Evolutionary conservation across 1,140 invertebrate genomes (phyloP), one percentile per base, ranked within the genome.

Genomic region (Drosophila paulistorum): DNA sequence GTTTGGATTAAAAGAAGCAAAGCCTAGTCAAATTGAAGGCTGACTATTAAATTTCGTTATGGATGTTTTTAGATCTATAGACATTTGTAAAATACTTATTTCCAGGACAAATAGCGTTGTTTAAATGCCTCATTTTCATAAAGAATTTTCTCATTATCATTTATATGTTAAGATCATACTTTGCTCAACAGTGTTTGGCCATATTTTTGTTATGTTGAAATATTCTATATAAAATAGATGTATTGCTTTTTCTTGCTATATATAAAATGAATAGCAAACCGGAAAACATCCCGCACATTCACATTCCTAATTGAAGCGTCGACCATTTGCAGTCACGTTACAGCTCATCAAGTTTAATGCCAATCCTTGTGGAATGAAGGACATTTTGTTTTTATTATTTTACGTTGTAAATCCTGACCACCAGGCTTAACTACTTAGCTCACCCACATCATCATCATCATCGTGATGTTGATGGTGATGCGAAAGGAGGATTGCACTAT

Each of bases 341-440:
- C 35, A 45, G 60, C 60, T 62, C 39, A 62, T 62, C 60, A 62
- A 39, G 39, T 62, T 62, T 62, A 62, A 26, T 45, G 60, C 17
- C 41, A 62, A 62, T 59, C 57, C 39, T 20, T 58, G 5, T 17
- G 30, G 14, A 58, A 37, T 59, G 57, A 20, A 11, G 5, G 57
- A 9, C 33, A 59, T 59, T 59, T 39, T 17, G 57, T 59, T 59
- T 59, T 59, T 37, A 59, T 37, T 59, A 59, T 51, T 51, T 51
- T 4, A 51, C 17, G 45, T 14, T 20, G n/a, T 51, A 51, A 51
- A 51, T 4, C 17, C 45, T 51, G 45, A 51, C 45, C 45, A 23
- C 45, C 45, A 23, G 17, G 45, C 45, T 48, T 48, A 48, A 48
- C 45, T 48, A 48, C 45, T 48, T 48, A 48, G 45, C 45, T 48